Percentiles rank a stretch among this genome's conserved stretches.
phyloP scores from a whole-genome alignment of 2,888 invertebrate species.

The Chirona hameri region DNA sequence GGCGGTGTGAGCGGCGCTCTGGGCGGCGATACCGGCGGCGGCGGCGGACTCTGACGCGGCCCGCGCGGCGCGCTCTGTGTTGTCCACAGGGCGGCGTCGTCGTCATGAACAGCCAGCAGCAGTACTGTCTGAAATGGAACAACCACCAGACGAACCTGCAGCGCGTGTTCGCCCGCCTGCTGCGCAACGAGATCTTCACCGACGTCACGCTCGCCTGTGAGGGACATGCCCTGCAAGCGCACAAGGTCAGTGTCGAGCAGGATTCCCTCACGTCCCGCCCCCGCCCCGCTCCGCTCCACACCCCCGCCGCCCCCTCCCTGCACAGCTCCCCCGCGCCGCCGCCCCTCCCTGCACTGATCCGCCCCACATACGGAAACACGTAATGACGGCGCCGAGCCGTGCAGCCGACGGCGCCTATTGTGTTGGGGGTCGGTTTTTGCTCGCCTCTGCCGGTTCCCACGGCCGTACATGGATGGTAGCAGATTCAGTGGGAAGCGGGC shows the following conservation, averaged over 20 bases:
- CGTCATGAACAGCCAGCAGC: conserved; percentile 26
- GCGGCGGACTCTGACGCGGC: not conserved
- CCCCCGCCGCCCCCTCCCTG: not conserved
- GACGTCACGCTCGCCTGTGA: conserved; percentile 29
- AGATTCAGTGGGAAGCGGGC: no score
- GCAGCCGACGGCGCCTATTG: not conserved
- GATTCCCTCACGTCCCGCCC: not conserved
- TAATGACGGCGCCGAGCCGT: not conserved
- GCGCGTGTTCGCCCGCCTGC: conserved; percentile 29
- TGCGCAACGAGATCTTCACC: conserved; percentile 30
- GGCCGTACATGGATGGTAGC: not conserved
- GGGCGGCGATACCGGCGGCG: no score
- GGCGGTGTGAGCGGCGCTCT: no score
- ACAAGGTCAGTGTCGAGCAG: conserved; percentile 5
- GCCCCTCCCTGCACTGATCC: no score
- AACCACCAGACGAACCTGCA: conserved; percentile 31
- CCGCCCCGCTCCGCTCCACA: not conserved
- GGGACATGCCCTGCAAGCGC: conserved; percentile 23
- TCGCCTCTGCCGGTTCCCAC: not conserved
- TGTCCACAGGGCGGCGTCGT: not conserved
- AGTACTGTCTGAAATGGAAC: conserved; percentile 29
- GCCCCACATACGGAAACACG: not conserved
- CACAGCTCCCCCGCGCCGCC: not conserved
- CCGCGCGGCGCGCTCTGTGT: no score
- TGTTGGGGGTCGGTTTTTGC: not conserved